These are phyloP conservation scores for Tychaedon coryphoeus DNA, from an alignment of 2,113 vertebrate genomes.

Conservation along the genomic window DNA sequence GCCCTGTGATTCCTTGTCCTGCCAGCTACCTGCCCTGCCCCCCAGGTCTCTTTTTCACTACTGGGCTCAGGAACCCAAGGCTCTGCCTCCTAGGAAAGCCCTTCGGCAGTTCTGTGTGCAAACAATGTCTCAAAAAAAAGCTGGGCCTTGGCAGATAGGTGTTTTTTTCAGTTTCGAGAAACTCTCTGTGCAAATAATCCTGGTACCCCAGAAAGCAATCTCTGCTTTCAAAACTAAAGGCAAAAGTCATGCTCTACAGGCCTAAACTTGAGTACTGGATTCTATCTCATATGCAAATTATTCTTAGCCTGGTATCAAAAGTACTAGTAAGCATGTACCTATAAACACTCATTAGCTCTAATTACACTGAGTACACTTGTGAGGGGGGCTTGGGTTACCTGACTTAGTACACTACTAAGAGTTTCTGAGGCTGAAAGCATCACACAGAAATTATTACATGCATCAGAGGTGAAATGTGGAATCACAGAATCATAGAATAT, in stretches of 20 bases:
- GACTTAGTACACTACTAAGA: not conserved
- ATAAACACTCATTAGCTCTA: not conserved
- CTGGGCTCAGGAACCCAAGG: not conserved
- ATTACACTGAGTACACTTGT: not conserved
- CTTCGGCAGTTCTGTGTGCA: not conserved
- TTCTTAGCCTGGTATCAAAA: not conserved
- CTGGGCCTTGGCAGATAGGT: not conserved
- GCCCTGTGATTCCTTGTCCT: not conserved
- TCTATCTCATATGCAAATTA: not conserved
- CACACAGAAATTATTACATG: not conserved
- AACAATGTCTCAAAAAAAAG: not conserved
- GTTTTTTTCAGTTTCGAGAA: not conserved
- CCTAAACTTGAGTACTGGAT: not conserved
- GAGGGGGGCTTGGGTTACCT: not conserved
- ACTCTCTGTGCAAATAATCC: not conserved
- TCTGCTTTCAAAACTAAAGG: not conserved
- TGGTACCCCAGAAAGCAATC: not conserved
- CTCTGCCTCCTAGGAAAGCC: not conserved
- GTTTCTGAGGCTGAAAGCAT: not conserved
- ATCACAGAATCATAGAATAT: fast-evolving
- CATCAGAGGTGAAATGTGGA: not conserved
- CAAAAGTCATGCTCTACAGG: not conserved
- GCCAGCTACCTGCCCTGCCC: not conserved
- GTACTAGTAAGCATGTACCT: not conserved
- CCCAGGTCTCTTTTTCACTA: not conserved